Evolutionary conservation across 2,113 vertebrate species (phyloP), one percentile per base, ranked within the genome.

Genomic region (Protobothrops flavoviridis): DNA sequence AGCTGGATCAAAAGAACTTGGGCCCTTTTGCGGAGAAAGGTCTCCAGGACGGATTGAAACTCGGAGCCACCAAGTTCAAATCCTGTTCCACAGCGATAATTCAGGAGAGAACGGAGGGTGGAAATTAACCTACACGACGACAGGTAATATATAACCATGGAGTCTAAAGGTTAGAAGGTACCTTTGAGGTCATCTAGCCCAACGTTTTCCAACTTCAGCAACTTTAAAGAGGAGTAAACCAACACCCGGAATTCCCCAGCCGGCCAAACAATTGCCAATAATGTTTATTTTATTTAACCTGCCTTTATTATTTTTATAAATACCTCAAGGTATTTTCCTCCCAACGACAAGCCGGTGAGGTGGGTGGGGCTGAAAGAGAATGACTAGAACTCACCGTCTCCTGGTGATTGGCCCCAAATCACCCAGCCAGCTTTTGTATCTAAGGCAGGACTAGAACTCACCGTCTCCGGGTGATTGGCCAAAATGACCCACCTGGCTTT

Each of bases 31-130:
- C 95, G 99, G 99, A 5, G 97, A 97, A 90, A 97, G 90, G 87
- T 97, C 98, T n/a, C 99, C 99, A 0, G 99, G 97, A 15, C 93
- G 90, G 81, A 98, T 99, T 93, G 96, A 97, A 93, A 99, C 98
- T 0, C 96, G 97, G 95, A 98, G 97, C 94, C 98, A 98, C 96
- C 95, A 93, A 0, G 93, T 98, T 43, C 97, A 96, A 92, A 97
- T 99, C 61, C 39, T 96, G 20, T 99, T 99, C 95, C 98, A 98
- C 96, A 99, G 98, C 3, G 99, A 99, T 97, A 97, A 98, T 95
- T 99, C 99, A 0, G 99, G 99, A 56, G 99, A 99, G 90, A 99
- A 99, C 94, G 94, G 95, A 0, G 99, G 99, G 95, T 99, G 99
- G 99, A 99, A 96, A 90, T 89, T 99, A 85, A 97, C 95, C 0